Percentiles rank a stretch among this genome's conserved stretches.
Conservation (phyloP, 2,888 invertebrate genomes). For the Drosophila mayaguana region DNA sequence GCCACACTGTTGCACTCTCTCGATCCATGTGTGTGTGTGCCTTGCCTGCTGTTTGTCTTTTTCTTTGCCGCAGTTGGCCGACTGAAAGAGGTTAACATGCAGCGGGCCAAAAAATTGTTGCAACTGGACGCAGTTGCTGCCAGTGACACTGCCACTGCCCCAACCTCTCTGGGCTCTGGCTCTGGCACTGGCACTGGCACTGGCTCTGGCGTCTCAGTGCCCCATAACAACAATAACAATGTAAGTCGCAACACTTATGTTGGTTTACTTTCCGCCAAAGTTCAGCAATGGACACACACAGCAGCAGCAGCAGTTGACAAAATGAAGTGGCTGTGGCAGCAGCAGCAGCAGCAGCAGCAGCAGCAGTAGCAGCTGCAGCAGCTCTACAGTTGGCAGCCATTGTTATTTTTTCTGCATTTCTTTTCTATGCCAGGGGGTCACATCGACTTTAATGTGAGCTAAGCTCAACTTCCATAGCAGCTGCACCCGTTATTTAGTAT, state of each 20-base stretch:
- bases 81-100: slow-evolving; percentile 46
- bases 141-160: not conserved
- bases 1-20: slow-evolving; percentile 7
- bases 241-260: slow-evolving; percentile 80
- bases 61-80: slow-evolving; percentile 42
- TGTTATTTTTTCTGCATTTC: slow-evolving; percentile 22
- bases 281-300: slow-evolving; percentile 44
- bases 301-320: slow-evolving; percentile 43
- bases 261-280: slow-evolving; percentile 72
- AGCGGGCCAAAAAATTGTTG: slow-evolving; percentile 15
- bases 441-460: slow-evolving; percentile 14
- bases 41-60: slow-evolving; percentile 23
- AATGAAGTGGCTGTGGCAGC: slow-evolving; percentile 51
- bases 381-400: slow-evolving; percentile 46
- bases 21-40: slow-evolving; percentile 3
- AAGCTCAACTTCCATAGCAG: not conserved
- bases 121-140: slow-evolving; percentile 20
- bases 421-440: slow-evolving; percentile 29
- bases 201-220: slow-evolving; percentile 17
- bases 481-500: not conserved
- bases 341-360: slow-evolving; percentile 16
- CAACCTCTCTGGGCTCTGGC: not conserved
- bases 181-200: not conserved
- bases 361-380: slow-evolving; percentile 13
- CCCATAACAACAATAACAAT: slow-evolving; percentile 72